Evolutionary conservation across 2,113 vertebrate genomes (phyloP).

Genomic region (Sorex fumeus): DNA sequence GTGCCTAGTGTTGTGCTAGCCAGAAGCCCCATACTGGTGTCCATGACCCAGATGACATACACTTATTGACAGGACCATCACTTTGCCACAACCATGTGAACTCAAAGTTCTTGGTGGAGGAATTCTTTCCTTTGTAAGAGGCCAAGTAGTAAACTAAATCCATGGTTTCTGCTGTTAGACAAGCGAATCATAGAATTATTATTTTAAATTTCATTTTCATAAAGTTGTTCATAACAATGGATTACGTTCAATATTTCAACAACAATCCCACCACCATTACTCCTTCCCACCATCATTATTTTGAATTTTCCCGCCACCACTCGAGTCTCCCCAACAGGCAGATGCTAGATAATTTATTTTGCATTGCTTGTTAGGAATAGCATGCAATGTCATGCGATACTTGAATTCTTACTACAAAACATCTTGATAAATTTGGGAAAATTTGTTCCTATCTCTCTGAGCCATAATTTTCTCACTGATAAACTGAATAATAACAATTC

Average conservation of each 20-base stretch:
- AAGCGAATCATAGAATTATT: not conserved
- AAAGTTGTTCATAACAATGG: no score
- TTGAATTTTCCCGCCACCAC: no score
- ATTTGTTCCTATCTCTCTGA: not conserved
- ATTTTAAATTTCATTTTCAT: not conserved
- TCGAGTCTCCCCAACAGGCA: no score
- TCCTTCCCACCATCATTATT: no score
- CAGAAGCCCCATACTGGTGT: not conserved
- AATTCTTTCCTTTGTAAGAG: not conserved
- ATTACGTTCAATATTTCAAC: no score
- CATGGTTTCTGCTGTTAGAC: not conserved
- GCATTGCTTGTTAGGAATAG: no score
- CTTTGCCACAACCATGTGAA: not conserved
- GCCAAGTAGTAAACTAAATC: not conserved
- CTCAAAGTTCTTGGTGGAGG: not conserved
- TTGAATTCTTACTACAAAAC: no score
- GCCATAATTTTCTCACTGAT: not conserved
- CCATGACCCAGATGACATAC: not conserved
- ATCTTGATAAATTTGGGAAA: slow-evolving; percentile 31
- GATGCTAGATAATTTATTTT: no score
- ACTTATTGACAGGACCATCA: no score
- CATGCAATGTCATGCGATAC: no score
- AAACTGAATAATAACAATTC: not conserved
- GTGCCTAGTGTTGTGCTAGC: no score
- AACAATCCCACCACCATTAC: no score